Percentiles rank a stretch among this genome's conserved stretches.
Evolutionary conservation across 2,888 invertebrate genomes (phyloP).

Genomic region (Conomelus anceps): DNA sequence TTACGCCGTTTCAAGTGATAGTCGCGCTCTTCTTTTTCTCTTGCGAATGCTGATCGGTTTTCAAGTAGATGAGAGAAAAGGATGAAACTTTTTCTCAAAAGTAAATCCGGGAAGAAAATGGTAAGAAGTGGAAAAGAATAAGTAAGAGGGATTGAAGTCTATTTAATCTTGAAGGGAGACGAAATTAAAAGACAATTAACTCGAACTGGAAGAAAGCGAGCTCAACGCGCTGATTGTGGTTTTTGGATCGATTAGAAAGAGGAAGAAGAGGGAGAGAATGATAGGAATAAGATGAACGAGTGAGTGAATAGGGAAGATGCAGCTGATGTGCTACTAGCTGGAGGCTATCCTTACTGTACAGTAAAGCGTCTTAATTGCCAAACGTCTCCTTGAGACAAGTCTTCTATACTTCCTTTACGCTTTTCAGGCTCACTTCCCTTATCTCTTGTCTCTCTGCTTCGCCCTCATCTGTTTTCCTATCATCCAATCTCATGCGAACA

Average conservation of each 20-base stretch:
- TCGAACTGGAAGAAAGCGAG: neutral
- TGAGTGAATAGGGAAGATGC: neutral
- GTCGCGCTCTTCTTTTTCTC: neutral
- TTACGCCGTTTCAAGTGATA: neutral
- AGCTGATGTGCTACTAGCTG: neutral
- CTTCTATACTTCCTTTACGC: neutral
- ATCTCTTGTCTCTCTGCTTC: neutral
- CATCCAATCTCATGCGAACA: neutral
- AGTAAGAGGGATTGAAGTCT: neutral
- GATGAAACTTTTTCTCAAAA: neutral
- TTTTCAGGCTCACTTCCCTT: neutral
- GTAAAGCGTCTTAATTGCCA: neutral
- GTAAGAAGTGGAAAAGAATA: neutral
- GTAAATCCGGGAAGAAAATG: neutral
- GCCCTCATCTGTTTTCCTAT: neutral
- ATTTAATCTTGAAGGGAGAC: neutral
- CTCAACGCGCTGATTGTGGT: neutral
- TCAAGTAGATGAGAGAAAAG: neutral
- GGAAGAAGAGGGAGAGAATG: neutral
- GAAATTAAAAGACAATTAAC: constrained; percentile 12
- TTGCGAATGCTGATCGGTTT: neutral
- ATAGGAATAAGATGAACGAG: neutral
- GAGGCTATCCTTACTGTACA: neutral
- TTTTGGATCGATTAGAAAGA: neutral
- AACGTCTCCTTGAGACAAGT: neutral